These are phyloP conservation scores for Dendronephthya gigantea DNA, from an alignment of 64 coral and sea anemone genomes.

Conservation along the genomic window DNA sequence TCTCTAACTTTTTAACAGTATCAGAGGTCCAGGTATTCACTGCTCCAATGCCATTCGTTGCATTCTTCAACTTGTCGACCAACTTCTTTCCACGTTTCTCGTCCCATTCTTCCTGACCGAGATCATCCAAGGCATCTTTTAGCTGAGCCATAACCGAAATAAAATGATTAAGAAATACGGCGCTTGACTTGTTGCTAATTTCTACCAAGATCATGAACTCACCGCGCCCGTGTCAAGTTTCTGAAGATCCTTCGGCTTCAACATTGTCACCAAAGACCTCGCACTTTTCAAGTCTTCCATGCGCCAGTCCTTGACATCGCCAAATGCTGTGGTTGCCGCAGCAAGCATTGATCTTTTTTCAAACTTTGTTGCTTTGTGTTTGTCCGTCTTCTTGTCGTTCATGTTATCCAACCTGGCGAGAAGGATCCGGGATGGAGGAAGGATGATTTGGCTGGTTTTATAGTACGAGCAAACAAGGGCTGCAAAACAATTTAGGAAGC, in stretches of 20 bases:
- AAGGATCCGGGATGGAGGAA: neutral
- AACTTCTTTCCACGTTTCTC: slow-evolving; percentile 1
- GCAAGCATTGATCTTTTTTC: neutral
- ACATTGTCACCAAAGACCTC: neutral
- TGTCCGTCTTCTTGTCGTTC: neutral
- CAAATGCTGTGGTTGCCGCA: neutral
- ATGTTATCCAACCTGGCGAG: neutral
- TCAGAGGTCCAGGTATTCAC: neutral
- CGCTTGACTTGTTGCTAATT: too few relatives aligned
- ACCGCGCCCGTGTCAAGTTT: neutral
- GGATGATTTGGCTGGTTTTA: neutral
- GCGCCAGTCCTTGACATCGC: neutral
- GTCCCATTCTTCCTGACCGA: neutral
- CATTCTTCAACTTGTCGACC: neutral
- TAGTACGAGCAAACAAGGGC: too few relatives aligned
- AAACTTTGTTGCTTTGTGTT: neutral
- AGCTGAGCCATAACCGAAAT: neutral
- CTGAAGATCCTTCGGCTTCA: neutral
- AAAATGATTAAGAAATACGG: too few relatives aligned
- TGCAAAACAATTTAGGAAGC: too few relatives aligned
- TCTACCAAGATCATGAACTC: too few relatives aligned
- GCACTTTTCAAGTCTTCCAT: neutral
- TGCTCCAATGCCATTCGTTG: neutral
- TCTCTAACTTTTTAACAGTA: neutral
- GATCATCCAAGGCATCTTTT: neutral